Conservation (phyloP, 1,140 invertebrate species). For the Drosophila saltans region DNA sequence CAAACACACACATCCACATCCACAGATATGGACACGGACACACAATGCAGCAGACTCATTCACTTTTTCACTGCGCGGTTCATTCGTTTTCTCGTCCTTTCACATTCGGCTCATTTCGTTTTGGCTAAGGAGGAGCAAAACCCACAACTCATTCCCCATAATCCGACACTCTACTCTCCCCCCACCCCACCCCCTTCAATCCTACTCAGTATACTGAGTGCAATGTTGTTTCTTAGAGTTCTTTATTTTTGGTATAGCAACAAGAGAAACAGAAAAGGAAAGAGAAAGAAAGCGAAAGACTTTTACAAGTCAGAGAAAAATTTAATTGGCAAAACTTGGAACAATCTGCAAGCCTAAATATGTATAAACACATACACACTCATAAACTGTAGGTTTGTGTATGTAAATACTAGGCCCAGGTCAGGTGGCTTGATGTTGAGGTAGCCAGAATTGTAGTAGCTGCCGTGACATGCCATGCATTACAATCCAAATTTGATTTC, state of each 20-base stretch:
- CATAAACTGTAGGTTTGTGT: too few species aligned
- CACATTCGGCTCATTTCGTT: conserved; percentile 64
- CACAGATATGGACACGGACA: background rate
- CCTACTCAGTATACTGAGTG: conserved; percentile 22
- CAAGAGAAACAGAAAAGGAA: conserved; percentile 19
- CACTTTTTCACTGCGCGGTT: conserved; percentile 63
- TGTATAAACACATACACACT: background rate
- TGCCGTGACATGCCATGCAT: conserved; percentile 64
- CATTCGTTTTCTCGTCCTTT: conserved; percentile 50
- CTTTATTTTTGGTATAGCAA: conserved; percentile 12
- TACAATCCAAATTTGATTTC: conserved; percentile 76
- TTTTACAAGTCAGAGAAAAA: conserved; percentile 49
- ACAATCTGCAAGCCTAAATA: conserved; percentile 53
- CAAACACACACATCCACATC: conserved; percentile 20
- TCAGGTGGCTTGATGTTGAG: conserved; percentile 39
- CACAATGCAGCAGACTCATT: conserved; percentile 67
- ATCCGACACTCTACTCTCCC: background rate
- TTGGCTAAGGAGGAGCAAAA: conserved; percentile 43
- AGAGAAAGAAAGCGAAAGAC: conserved; percentile 13
- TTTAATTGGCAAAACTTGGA: conserved; percentile 76
- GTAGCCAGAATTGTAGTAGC: conserved; percentile 26
- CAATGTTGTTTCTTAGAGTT: conserved; percentile 29
- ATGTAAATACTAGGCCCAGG: conserved; percentile 23
- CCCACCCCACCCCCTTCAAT: background rate
- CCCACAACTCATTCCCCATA: conserved; percentile 9